Base-by-base conservation (phyloP, 1,140 invertebrate genomes). In the Ostrea edulis region DNA sequence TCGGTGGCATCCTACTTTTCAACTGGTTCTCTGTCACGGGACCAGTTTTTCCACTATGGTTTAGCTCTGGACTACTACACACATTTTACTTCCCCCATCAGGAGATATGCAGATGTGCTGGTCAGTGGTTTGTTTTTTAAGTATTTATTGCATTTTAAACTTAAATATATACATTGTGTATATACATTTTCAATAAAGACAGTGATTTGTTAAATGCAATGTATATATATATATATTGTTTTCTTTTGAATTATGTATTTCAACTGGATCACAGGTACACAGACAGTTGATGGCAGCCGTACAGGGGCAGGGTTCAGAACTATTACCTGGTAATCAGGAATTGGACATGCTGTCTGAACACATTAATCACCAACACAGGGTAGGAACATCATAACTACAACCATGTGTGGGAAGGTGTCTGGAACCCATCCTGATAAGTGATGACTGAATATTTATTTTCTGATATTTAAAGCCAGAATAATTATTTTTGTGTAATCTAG, bases 61-160 rank as follows among this genome's bases (percentile, higher is more conserved):
- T 85, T 95, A 12, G 95, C 94, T 68, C 90, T 95, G 25, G 94
- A 94, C 54, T 86, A 91, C n/a, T 95, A 95, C 88, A 95, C 95
- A 62, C 95, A 95, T 89, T 95, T 95, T 89, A 95, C 95, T 14
- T 95, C 94, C 9, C 95, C 95, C 0, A 95, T 95, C 86, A 92
- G 95, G 82, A 91, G 95, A 92, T 95, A 95, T 93, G 94, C 95
- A 25, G 95, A 95, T 91, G 87, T 93, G 62, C 86, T 93, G 51
- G 93, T 93, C 84, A 92, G 91, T 92, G 81, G 2, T 14, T 29
- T 51, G 8, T 12, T 8, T 1, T 9, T 81, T 77, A 29, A 9
- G 44, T 35, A 12, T 29, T 29, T 29, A 81, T 81, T 81, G 8
- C 71, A 29, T 81, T 5, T 29, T 29, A 29, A 55, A 0, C 20